Evolutionary conservation across 2,888 invertebrate species (phyloP), one percentile per base, ranked within the genome.

Genomic region (Lordiphosa fenestrarum): DNA sequence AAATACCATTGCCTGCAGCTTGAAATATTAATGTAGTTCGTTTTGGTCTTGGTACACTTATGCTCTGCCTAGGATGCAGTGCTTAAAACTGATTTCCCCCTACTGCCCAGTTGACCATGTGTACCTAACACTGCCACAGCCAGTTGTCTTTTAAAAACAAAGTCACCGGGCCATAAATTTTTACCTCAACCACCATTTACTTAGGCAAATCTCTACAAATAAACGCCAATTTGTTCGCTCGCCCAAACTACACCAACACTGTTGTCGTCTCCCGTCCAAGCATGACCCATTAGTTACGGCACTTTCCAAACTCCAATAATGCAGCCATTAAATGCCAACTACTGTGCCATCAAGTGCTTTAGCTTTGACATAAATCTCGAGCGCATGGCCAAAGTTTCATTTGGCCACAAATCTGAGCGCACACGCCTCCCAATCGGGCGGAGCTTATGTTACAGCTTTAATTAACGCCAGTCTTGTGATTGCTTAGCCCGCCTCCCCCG

Each of bases 281-380:
- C 68, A 62, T 66, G 55, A 67, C 62, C 78, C 84, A 84, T 77
- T 77, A 66, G 78, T 84, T 70, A 63, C 49, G 62, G 60, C 67
- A 81, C 67, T 84, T 56, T 84, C 69, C 55, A 48, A 60, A 75
- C 61, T 77, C 68, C 84, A 77, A 77, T 77, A 84, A 77, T 81
- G 71, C 74, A 77, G 84, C 84, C 82, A 77, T 77, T 84, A 77
- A 82, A 77, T 77, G 84, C 74, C 84, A 84, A 84, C 84, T 84
- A 84, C 66, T 76, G 65, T 66, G 77, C 59, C 76, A 81, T 84
- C 82, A 77, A 77, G 84, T 84, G 71, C 78, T 77, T 77, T 84
- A 84, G 77, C 82, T 77, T 77, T 77, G 84, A 74, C 84, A 77
- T 77, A 84, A 77, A 84, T 77, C 82, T 77, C 66, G 52, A 53